These are phyloP conservation scores for Melospiza georgiana DNA, from an alignment of 2,113 vertebrate genomes.

Conservation along the genomic window DNA sequence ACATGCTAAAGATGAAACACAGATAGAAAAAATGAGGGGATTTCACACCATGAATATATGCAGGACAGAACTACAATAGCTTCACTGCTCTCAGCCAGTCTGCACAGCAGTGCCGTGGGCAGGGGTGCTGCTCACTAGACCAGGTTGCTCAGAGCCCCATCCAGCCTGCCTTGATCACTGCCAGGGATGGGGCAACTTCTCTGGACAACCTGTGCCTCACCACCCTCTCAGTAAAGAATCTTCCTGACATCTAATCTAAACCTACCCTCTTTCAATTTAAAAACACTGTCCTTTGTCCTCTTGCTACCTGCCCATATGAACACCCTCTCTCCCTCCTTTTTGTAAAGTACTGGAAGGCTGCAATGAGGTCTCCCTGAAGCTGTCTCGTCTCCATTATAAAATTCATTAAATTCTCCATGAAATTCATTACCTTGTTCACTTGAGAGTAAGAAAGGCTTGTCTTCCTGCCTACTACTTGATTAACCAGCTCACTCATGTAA, in stretches of 20 bases:
- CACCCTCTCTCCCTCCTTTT: background rate
- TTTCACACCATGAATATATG: background rate
- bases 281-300: background rate
- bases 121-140: background rate
- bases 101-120: background rate
- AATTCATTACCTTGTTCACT: background rate
- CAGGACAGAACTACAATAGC: background rate
- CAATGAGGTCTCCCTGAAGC: background rate
- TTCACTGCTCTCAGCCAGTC: background rate
- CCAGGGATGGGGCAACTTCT: background rate
- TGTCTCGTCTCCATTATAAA: background rate
- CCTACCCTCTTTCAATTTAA: background rate
- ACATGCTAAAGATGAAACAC: background rate
- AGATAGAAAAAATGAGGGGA: background rate
- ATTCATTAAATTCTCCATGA: background rate
- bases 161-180: background rate
- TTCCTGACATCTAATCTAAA: background rate
- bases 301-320: accelerated
- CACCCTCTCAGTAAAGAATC: background rate
- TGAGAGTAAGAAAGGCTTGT: background rate
- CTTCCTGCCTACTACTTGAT: background rate
- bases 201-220: background rate
- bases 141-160: background rate
- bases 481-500: background rate
- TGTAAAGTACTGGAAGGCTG: background rate